phyloP scores from a whole-genome alignment of 2,888 invertebrate genomes.

The Uloborus plumipes region DNA sequence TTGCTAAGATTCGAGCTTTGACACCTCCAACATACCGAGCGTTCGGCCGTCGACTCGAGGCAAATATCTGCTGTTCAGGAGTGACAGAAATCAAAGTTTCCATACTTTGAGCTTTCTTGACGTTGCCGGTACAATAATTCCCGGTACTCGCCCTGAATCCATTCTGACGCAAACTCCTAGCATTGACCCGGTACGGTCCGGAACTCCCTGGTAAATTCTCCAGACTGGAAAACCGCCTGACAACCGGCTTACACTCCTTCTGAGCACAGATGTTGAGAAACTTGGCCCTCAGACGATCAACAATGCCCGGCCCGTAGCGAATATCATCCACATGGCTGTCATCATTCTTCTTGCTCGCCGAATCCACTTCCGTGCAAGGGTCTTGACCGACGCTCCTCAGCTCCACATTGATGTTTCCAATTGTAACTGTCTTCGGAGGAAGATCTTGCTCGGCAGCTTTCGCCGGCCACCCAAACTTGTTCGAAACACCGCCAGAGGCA shows the following conservation, averaged over 20 bases:
- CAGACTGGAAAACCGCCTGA: conserved; percentile 63
- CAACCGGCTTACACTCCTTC: conserved; percentile 24
- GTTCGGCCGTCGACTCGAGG: conserved; percentile 22
- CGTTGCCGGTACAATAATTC: conserved; percentile 21
- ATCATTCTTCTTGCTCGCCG: conserved; percentile 21
- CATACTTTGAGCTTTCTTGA: conserved; percentile 63
- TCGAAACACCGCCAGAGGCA: conserved; percentile 25
- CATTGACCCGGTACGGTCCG: conserved; percentile 43
- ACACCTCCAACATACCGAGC: conserved; percentile 33
- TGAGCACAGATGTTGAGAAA: conserved; percentile 64
- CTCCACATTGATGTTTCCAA: conserved; percentile 51
- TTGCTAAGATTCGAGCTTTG: conserved; percentile 12
- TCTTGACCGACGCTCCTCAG: conserved; percentile 39
- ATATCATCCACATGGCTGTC: conserved; percentile 54
- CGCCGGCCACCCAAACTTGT: conserved; percentile 39
- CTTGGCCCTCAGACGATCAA: conserved; percentile 62
- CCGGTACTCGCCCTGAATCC: conserved; percentile 40
- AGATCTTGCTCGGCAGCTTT: conserved; percentile 47
- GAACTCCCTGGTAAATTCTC: conserved; percentile 59
- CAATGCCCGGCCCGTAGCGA: conserved; percentile 66
- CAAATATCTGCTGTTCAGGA: conserved; percentile 40
- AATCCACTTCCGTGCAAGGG: conserved; percentile 6
- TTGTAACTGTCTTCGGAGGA: conserved; percentile 42
- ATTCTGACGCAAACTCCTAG: conserved; percentile 27
- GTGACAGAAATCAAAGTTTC: conserved; percentile 49